These are phyloP conservation scores for Leptodactylus fuscus DNA, from an alignment of 2,113 vertebrate genomes.

Conservation along the genomic window DNA sequence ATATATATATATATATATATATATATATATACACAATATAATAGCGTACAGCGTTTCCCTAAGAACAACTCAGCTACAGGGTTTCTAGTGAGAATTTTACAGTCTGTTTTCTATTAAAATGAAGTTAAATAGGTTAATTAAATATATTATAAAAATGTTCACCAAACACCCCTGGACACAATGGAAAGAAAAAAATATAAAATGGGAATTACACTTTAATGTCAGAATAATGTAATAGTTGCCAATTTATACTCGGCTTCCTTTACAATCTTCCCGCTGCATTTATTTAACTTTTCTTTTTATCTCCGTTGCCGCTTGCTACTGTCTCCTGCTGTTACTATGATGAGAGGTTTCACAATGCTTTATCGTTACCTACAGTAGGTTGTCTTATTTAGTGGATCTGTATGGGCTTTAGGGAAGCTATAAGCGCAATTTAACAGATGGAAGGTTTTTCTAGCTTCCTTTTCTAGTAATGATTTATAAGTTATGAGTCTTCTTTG, in stretches of 20 bases:
- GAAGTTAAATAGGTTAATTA: too few relatives aligned
- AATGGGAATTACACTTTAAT: too few relatives aligned
- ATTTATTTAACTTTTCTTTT: conserved; percentile 6
- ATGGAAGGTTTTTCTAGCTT: background rate
- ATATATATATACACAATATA: too few relatives aligned
- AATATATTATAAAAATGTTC: too few relatives aligned
- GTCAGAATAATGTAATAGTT: conserved; percentile 16
- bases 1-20: too few relatives aligned
- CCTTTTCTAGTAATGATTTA: background rate
- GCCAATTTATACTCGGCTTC: background rate
- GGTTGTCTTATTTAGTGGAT: background rate
- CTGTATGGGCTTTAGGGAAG: background rate
- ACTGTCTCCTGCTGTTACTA: background rate
- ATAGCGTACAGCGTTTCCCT: too few relatives aligned
- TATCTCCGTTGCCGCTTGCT: background rate
- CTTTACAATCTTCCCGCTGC: background rate
- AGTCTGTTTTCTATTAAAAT: too few relatives aligned
- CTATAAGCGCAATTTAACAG: background rate
- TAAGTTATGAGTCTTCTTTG: background rate
- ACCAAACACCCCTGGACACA: too few relatives aligned
- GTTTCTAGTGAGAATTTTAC: too few relatives aligned
- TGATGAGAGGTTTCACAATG: background rate
- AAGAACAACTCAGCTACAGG: too few relatives aligned
- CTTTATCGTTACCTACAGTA: background rate
- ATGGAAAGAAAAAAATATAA: too few relatives aligned